Conservation (phyloP, 1,140 invertebrate species). For the Diorhabda elongata region DNA sequence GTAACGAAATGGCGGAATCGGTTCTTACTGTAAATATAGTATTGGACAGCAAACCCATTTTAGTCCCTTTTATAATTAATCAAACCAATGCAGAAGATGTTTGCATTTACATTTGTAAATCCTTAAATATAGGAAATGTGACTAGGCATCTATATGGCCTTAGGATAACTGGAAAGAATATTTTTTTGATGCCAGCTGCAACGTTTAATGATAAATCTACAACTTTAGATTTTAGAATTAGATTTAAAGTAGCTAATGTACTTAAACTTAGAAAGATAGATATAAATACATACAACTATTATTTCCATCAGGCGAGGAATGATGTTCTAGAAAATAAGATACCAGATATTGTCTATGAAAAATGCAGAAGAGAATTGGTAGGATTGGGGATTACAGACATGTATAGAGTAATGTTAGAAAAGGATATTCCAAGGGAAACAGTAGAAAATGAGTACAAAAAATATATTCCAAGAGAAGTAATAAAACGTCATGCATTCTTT, state of each 20-base stretch:
- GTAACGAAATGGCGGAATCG: slow-evolving; percentile 30
- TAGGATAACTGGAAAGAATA: slow-evolving; percentile 54
- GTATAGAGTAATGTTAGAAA: slow-evolving; percentile 73
- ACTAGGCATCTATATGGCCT: slow-evolving; percentile 73
- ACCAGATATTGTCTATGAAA: slow-evolving; percentile 69
- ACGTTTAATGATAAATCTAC: slow-evolving; percentile 52
- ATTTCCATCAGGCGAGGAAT: slow-evolving; percentile 75
- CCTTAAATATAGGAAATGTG: slow-evolving; percentile 67
- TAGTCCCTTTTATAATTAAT: slow-evolving; percentile 37
- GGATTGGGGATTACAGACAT: slow-evolving; percentile 82
- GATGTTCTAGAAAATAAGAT: slow-evolving; percentile 78
- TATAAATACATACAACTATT: slow-evolving; percentile 73
- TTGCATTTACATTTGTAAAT: slow-evolving; percentile 64
- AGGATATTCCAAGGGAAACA: slow-evolving; percentile 57
- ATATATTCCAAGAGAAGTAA: slow-evolving; percentile 73
- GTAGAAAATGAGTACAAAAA: slow-evolving; percentile 74
- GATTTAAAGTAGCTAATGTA: slow-evolving; percentile 68
- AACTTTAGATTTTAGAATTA: slow-evolving; percentile 69
- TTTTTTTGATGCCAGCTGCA: slow-evolving; percentile 62
- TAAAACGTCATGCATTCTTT: slow-evolving; percentile 68
- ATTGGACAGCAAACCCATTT: slow-evolving; percentile 47
- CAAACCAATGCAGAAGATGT: slow-evolving; percentile 62
- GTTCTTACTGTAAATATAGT: slow-evolving; percentile 37
- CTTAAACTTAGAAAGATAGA: slow-evolving; percentile 64
- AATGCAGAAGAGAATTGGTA: slow-evolving; percentile 68